Percentiles rank a stretch among this genome's conserved stretches.
Evolutionary conservation across 2,888 invertebrate genomes (phyloP).

Genomic region (Drosophila limbata): DNA sequence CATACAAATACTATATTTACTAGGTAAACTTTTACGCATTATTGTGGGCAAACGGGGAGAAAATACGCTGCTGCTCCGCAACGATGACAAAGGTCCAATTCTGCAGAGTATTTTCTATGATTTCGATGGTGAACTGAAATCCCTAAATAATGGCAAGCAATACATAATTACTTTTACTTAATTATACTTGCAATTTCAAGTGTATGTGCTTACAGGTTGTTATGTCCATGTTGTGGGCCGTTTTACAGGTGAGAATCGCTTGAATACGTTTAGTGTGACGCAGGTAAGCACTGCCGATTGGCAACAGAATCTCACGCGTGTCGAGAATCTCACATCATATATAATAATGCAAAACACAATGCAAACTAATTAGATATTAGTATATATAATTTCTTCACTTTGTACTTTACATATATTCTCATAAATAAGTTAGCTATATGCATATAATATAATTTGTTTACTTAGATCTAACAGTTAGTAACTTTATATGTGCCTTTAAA

Average conservation of each 20-base stretch:
- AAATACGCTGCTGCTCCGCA: conserved; percentile 75
- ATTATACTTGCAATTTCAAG: not conserved
- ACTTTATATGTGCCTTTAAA: conserved; percentile 28
- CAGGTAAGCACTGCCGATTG: conserved; percentile 53
- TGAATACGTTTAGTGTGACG: conserved; percentile 77
- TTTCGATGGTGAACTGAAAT: conserved; percentile 66
- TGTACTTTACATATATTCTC: conserved; percentile 43
- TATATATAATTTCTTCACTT: conserved; percentile 32
- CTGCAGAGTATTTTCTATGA: conserved; percentile 82
- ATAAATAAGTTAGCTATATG: conserved; percentile 17
- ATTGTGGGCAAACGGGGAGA: conserved; percentile 76
- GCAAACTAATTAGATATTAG: conserved; percentile 32
- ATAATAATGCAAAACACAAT: conserved; percentile 69
- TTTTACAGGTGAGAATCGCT: conserved; percentile 73
- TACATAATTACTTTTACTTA: too few species aligned
- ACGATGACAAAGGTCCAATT: conserved; percentile 75
- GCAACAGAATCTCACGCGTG: conserved; percentile 67
- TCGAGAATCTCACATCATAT: conserved; percentile 81
- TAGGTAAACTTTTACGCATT: conserved; percentile 80
- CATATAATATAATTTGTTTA: conserved; percentile 31
- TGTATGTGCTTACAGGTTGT: conserved; percentile 56
- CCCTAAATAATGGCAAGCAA: conserved; percentile 43
- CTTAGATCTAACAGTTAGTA: conserved; percentile 37
- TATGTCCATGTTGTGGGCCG: conserved; percentile 79
- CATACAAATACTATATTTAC: not conserved